Base-by-base conservation (phyloP, 2,888 invertebrate species). In the Zhuqinia jingwanae region DNA sequence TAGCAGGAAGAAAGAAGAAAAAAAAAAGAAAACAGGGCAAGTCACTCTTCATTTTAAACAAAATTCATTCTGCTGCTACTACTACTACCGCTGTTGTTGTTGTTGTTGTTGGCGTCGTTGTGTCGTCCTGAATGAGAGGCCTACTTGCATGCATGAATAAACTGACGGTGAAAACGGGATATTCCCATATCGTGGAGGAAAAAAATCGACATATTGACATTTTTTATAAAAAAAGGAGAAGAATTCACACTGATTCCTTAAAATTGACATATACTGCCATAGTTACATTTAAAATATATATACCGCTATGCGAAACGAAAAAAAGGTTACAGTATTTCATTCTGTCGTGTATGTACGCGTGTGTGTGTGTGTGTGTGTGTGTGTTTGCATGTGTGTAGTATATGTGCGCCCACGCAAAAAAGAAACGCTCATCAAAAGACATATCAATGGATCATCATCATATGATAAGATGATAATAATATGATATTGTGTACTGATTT, bases 61-160 rank as follows among this genome's bases (percentile, higher is more conserved):
- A n/a, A n/a, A 30, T 36, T 73, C 70, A 27, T 68, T 70, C 60
- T 30, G 50, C 60, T 42, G 8, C 56, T 68, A 50, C 27, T 73
- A 22, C 10, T 73, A 50, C 53, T 53, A 73, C 30, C 50, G 73
- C 15, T n/a, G n/a, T 17, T 73, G 50, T 6, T 20, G 47, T 70
- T 70, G 15, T 47, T 36, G 11, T 3, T 1, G 47, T 47, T n/a
- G 11, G 10, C 17, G 20, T 17, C 15, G 15, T 27, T 15, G 15
- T 70, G n/a, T 25, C 56, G 17, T 45, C n/a, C 45, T 42, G 25
- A 36, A 36, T 36, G 36, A 36, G 36, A 36, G 36, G 36, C 36
- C 56, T n/a, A 0, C 17, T 65, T 20, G 56, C 56, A 76, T 76
- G 83, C 83, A 77, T 77, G 83, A 68, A 27, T 75, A 58, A 63